Evolutionary conservation across 2,888 invertebrate species (phyloP).

Genomic region (Tineola bisselliella): DNA sequence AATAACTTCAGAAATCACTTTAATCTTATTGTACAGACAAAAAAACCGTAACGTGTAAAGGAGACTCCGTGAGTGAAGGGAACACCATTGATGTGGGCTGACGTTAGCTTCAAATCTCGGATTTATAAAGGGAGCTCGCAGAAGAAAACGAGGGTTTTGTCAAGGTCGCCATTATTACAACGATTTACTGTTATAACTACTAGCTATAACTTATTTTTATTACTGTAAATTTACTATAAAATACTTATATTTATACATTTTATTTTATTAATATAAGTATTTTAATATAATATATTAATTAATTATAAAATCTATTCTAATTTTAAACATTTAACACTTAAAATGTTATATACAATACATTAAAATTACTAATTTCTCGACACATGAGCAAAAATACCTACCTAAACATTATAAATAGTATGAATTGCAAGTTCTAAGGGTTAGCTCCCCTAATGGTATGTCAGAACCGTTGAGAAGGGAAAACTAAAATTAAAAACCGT

Average conservation of each 20-base stretch:
- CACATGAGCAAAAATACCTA: too few species aligned
- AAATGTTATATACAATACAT: too few species aligned
- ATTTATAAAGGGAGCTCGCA: not conserved
- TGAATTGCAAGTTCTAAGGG: not conserved
- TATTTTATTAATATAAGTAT: too few species aligned
- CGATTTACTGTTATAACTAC: not conserved
- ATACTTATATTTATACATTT: too few species aligned
- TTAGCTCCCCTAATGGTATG: slow-evolving; percentile 3
- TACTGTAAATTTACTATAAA: too few species aligned
- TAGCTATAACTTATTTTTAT: not conserved
- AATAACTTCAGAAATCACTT: too few species aligned
- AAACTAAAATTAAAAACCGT: slow-evolving; percentile 8
- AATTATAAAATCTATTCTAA: too few species aligned
- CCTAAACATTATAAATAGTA: not conserved
- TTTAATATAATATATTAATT: too few species aligned
- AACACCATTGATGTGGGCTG: slow-evolving; percentile 2
- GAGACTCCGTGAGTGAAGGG: not conserved
- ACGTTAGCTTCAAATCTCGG: not conserved
- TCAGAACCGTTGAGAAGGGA: not conserved
- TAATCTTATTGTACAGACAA: not conserved
- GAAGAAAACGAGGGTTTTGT: not conserved
- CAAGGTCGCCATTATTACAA: slow-evolving; percentile 7
- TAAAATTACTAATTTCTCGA: too few species aligned
- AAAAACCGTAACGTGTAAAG: not conserved
- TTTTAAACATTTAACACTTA: too few species aligned